These are phyloP conservation scores for Sorex fumeus DNA, from an alignment of 2,113 vertebrate genomes.

Conservation along the genomic window DNA sequence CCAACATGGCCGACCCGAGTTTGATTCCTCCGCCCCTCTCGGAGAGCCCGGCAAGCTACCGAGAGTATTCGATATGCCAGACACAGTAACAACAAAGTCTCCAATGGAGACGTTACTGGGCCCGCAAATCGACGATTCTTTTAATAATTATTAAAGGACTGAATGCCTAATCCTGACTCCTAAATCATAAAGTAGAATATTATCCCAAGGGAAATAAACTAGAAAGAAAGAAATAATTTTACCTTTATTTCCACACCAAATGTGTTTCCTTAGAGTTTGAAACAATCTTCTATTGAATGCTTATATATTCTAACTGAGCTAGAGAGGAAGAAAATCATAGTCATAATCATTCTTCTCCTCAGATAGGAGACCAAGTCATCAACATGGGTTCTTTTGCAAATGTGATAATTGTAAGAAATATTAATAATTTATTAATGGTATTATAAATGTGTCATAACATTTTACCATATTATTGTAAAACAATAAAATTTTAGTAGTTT, in stretches of 20 bases:
- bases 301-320: neutral
- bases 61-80: too few relatives aligned
- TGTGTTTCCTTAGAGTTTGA: neutral
- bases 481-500: neutral
- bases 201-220: neutral
- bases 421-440: conserved; percentile 8
- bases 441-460: conserved; percentile 12
- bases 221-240: neutral
- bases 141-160: neutral
- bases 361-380: neutral
- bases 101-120: too few relatives aligned
- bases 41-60: too few relatives aligned
- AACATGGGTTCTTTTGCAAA: neutral
- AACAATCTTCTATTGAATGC: neutral
- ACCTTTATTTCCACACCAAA: neutral
- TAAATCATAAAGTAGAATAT: too few relatives aligned
- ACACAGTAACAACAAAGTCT: too few relatives aligned
- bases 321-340: neutral
- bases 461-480: neutral
- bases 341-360: accelerated
- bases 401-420: neutral
- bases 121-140: too few relatives aligned
- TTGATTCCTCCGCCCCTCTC: too few relatives aligned
- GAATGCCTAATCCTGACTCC: neutral
- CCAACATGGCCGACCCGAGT: too few relatives aligned